Conservation (phyloP, 2,888 invertebrate species). For the Hipparchia sbordonii region DNA sequence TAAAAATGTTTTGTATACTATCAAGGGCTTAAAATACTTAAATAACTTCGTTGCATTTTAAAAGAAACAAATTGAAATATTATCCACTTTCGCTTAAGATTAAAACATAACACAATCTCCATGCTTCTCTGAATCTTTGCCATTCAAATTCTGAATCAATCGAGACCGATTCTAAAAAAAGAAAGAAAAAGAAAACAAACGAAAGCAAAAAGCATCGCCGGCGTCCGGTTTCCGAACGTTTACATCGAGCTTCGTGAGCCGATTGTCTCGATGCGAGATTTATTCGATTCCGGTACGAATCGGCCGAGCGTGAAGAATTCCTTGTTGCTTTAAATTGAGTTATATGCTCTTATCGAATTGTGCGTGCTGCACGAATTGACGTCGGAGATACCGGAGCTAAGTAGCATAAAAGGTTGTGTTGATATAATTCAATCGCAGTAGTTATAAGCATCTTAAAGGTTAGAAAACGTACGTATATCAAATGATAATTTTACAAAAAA, state of each 20-base stretch:
- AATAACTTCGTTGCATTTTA: too few species aligned
- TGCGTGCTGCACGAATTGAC: slow-evolving; percentile 37
- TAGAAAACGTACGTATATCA: too few species aligned
- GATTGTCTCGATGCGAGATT: slow-evolving; percentile 26
- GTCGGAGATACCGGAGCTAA: slow-evolving; percentile 4
- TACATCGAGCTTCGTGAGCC: slow-evolving; percentile 42
- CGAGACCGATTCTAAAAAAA: slow-evolving; percentile 5
- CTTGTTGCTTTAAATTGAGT: slow-evolving; percentile 41
- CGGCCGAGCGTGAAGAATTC: slow-evolving; percentile 28
- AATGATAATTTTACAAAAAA: too few species aligned
- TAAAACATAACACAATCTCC: slow-evolving; percentile 3
- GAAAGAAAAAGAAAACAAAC: neutral
- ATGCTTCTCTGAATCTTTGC: slow-evolving; percentile 14
- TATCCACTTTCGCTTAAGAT: neutral
- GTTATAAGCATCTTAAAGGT: too few species aligned
- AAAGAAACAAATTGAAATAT: neutral
- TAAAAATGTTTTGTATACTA: too few species aligned
- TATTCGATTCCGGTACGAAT: slow-evolving; percentile 26
- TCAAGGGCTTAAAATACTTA: too few species aligned
- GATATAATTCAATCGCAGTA: neutral
- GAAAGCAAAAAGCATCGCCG: slow-evolving; percentile 30
- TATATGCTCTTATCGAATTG: slow-evolving; percentile 36
- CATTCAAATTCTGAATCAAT: slow-evolving; percentile 24
- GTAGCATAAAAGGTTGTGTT: neutral
- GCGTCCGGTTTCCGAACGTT: slow-evolving; percentile 49